phyloP scores from a whole-genome alignment of 2,113 vertebrate species.

The Aptenodytes patagonicus region DNA sequence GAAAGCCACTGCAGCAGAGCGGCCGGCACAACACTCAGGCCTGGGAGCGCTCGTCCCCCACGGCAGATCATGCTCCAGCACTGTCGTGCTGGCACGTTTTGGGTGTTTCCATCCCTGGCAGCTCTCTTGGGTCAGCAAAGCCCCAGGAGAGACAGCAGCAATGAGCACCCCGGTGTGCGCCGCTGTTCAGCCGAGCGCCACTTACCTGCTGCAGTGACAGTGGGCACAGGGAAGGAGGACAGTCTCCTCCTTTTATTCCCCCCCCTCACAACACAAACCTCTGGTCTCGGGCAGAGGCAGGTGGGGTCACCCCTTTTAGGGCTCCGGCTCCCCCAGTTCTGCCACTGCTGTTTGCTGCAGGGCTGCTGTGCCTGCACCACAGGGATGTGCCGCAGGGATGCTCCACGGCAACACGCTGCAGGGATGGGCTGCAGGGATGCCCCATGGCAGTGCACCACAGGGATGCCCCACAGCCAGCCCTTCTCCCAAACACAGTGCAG shows the following conservation, averaged over 20 bases:
- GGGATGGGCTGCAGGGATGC: neutral
- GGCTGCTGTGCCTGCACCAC: neutral
- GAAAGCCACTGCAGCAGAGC: neutral
- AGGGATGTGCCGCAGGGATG: neutral
- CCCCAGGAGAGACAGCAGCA: neutral
- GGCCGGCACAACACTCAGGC: neutral
- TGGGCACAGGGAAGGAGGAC: neutral
- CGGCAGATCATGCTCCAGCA: neutral
- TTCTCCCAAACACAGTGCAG: neutral
- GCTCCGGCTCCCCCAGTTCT: neutral
- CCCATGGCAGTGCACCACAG: neutral
- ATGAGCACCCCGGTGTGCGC: rapidly evolving
- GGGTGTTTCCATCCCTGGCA: neutral
- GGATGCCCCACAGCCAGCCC: neutral
- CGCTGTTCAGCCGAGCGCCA: rapidly evolving
- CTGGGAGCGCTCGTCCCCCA: rapidly evolving
- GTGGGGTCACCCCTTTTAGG: neutral
- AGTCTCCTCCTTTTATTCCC: neutral
- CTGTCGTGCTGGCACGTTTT: rapidly evolving
- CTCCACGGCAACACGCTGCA: too few species aligned
- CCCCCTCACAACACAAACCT: neutral
- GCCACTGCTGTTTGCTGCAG: neutral
- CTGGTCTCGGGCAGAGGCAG: neutral
- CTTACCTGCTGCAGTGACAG: neutral
- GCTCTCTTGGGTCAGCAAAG: neutral